phyloP scores from a whole-genome alignment of 2,797 vertebrate genomes.

The Balearica regulorum region DNA sequence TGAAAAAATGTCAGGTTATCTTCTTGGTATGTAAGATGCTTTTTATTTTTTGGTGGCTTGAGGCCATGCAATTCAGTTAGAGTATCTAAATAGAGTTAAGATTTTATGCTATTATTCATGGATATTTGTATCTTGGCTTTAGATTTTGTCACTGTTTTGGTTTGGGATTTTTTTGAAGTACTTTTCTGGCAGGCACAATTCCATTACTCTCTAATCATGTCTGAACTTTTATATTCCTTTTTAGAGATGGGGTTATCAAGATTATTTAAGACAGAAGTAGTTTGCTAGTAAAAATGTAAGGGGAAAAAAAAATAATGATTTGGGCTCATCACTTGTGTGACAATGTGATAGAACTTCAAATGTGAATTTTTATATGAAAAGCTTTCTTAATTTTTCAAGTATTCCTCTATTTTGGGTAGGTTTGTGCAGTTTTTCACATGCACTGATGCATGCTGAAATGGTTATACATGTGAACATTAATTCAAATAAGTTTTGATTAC shows the following conservation, averaged over 20 bases:
- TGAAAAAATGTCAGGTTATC: background rate
- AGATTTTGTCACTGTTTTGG: background rate
- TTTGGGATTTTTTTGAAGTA: background rate
- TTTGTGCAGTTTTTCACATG: background rate
- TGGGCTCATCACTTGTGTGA: fast-evolving
- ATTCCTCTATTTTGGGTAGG: background rate
- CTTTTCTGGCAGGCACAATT: background rate
- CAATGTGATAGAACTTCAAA: too few relatives aligned
- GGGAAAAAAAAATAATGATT: background rate
- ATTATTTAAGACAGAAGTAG: background rate
- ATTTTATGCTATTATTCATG: background rate
- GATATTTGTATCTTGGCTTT: background rate
- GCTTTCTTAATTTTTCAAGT: background rate
- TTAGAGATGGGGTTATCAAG: background rate
- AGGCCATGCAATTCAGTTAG: background rate
- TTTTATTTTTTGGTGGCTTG: background rate
- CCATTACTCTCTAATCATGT: background rate
- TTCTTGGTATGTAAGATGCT: background rate
- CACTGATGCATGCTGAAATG: background rate
- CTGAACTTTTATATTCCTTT: background rate
- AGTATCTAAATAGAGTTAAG: background rate
- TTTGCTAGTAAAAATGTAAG: background rate
- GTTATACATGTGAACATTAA: background rate
- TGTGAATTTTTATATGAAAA: background rate
- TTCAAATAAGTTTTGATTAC: background rate